A percentile compares a stretch with the other conserved stretches of the same genome.
Conservation (phyloP, 2,113 vertebrate genomes). For the Cyanoderma ruficeps region DNA sequence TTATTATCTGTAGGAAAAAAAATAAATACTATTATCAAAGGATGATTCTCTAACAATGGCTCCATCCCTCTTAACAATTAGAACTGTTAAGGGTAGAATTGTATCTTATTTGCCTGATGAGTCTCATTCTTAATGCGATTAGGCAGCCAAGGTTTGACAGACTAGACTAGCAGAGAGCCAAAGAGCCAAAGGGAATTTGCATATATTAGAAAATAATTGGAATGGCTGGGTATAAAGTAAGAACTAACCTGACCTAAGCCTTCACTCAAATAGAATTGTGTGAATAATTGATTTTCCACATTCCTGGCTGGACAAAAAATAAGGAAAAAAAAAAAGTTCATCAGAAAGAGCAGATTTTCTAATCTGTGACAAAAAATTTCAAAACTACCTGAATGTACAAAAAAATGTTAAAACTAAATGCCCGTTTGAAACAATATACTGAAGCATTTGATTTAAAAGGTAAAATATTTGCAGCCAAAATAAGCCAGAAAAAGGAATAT, state of each 20-base stretch:
- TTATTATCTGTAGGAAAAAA: not conserved
- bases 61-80: not conserved
- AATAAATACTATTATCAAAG: not conserved
- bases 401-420: not conserved
- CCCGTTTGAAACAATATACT: not conserved
- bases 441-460: not conserved
- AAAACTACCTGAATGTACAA: not conserved
- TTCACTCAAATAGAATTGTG: slow-evolving; percentile 30
- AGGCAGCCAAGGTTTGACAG: slow-evolving; percentile 57
- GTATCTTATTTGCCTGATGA: slow-evolving; percentile 40
- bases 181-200: slow-evolving; percentile 61
- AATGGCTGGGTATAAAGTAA: slow-evolving; percentile 14
- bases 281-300: slow-evolving; percentile 57
- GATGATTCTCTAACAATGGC: not conserved
- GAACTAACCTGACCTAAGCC: slow-evolving; percentile 42
- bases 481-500: not conserved
- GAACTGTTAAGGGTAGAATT: not conserved
- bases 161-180: slow-evolving; percentile 22
- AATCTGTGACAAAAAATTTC: not conserved
- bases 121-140: slow-evolving; percentile 58
- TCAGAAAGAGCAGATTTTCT: not conserved
- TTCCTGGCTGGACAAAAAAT: not conserved
- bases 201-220: slow-evolving; percentile 65
- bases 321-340: not conserved
- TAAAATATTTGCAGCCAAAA: not conserved